Conservation (phyloP, 2,888 invertebrate genomes). For the Amorpha juglandis region DNA sequence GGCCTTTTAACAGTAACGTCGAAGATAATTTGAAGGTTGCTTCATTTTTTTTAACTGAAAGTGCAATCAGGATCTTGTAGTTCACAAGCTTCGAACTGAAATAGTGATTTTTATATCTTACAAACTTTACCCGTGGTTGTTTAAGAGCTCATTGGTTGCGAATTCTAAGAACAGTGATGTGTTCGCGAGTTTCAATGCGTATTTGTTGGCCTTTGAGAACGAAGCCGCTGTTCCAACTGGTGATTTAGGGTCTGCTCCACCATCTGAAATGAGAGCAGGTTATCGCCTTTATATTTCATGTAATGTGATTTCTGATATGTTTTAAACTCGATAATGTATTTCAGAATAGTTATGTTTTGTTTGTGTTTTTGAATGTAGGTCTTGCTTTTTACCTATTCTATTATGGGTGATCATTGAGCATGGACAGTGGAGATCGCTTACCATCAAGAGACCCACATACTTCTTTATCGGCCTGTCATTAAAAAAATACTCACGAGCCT, state of each 20-base stretch:
- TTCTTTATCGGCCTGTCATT: neutral
- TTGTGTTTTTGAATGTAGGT: too few species aligned
- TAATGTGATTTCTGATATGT: too few species aligned
- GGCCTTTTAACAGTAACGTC: neutral
- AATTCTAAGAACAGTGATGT: slow-evolving; percentile 93
- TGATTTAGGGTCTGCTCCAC: slow-evolving; percentile 93
- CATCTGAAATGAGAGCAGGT: slow-evolving; percentile 73
- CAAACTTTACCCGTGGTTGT: slow-evolving; percentile 80
- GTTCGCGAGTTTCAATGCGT: slow-evolving; percentile 92
- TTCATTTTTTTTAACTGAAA: too few species aligned
- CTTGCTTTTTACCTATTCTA: too few species aligned
- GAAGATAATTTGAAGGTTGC: neutral
- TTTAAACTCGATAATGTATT: too few species aligned
- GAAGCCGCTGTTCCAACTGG: slow-evolving; percentile 94
- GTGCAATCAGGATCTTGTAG: neutral
- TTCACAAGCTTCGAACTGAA: neutral
- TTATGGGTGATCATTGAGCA: too few species aligned
- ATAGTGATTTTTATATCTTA: neutral
- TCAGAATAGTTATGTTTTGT: too few species aligned
- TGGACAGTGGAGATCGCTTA: too few species aligned
- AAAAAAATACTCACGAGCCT: slow-evolving; percentile 82
- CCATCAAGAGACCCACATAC: too few species aligned
- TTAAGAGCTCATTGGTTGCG: slow-evolving; percentile 93
- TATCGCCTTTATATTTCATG: too few species aligned
- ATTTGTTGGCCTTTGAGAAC: slow-evolving; percentile 94